Evolutionary conservation across 2,888 invertebrate species (phyloP), one percentile per base, ranked within the genome.

Genomic region (Mycogona germanica): DNA sequence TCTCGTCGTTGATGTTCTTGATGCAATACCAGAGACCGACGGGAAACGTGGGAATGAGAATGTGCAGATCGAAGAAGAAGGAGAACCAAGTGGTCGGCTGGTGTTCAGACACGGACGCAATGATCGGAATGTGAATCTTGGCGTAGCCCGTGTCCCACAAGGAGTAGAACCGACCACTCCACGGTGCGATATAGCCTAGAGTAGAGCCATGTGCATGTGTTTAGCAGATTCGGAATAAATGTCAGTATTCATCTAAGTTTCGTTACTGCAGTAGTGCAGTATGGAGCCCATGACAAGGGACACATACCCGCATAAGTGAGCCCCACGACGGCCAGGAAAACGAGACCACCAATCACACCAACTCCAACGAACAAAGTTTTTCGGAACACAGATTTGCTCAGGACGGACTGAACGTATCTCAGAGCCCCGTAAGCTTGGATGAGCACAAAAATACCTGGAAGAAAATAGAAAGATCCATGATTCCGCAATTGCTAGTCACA

Each of bases 11-110:
- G 64, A 97, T 79, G 63, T 92, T 83, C 72, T 95, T 95, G 67
- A 98, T 89, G 76, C 93, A 93, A 70, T 96, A 97, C 96, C 97
- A 99, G 42, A 96, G 77, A 0, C 98, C 98, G 17, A 95, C 97
- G 0, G 98, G 98, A 75, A 98, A 99, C 1, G 91, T 88, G 63
- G 92, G 87, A 7, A 95, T 87, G 40, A 98, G 76, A 61, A 98
- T 86, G 69, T 98, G 98, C 4, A 98, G 77, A 73, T 98, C 98
- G 69, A 99, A 97, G 79, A 98, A 96, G 73, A 95, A 93, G 0
- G 92, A 91, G 60, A 96, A 96, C 98, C 98, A 99, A 0, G 96
- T 95, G 1, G 98, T 98, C 0, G 98, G 98, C 73, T 99, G 98
- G 78, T 98, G 97, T 70, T 98, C 97, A 0, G 96, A 96, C 23